Percentiles rank a stretch among this genome's conserved stretches.
These are phyloP conservation scores for Aphaenogaster rudis DNA, from an alignment of 1,140 invertebrate genomes.

Conservation along the genomic window DNA sequence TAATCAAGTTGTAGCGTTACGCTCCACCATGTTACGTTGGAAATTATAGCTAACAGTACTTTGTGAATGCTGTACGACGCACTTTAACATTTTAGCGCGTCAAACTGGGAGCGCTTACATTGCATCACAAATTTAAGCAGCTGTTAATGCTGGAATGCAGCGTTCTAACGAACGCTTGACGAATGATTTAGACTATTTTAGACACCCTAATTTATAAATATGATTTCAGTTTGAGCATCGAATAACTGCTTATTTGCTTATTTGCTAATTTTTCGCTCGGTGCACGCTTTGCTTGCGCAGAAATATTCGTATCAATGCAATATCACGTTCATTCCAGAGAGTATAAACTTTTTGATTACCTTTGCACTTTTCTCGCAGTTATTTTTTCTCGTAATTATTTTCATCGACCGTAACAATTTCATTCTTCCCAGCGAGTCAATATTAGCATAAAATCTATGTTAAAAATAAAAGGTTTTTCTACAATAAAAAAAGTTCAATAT, in stretches of 20 bases:
- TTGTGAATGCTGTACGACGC: slow-evolving; percentile 13
- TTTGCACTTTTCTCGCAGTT: neutral
- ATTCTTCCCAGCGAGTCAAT: neutral
- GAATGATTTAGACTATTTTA: neutral
- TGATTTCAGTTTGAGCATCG: neutral
- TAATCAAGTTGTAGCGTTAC: slow-evolving; percentile 14
- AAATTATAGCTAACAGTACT: slow-evolving; percentile 22
- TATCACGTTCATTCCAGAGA: neutral
- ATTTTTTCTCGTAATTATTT: neutral
- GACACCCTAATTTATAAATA: neutral
- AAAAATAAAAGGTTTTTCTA: neutral
- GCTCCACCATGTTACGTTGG: neutral
- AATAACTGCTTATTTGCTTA: slow-evolving; percentile 5
- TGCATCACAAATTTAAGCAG: neutral
- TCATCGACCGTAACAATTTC: neutral
- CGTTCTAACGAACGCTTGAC: neutral
- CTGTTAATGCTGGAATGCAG: neutral
- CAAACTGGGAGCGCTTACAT: neutral
- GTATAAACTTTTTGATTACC: neutral
- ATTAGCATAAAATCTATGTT: neutral
- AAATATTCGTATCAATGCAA: neutral
- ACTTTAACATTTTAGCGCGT: neutral
- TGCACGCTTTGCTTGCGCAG: neutral
- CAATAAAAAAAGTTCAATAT: neutral
- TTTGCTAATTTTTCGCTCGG: neutral